Base-by-base conservation (phyloP, 2,888 invertebrate species). In the Aromia moschata region DNA sequence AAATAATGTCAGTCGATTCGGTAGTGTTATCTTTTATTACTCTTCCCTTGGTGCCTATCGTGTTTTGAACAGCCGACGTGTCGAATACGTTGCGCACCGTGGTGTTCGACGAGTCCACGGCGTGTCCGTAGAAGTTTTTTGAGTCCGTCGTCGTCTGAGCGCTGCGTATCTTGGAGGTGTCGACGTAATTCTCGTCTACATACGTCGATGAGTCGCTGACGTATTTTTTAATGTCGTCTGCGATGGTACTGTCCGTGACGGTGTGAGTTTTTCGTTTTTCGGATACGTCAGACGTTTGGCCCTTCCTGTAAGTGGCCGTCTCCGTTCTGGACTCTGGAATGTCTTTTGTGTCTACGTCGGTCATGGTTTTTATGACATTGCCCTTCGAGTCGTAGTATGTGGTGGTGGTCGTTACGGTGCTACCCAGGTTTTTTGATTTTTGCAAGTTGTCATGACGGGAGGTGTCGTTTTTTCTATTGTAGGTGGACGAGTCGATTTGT, bases 21-120 rank as follows among this genome's bases (percentile, higher is more conserved):
- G 81, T 81, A n/a, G 77, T 79, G 59, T 83, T 71, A 68, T 83
- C 83, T 72, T 82, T 79, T 71, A 83, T 82, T 68, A 85, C 83
- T 47, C 76, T 82, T 2, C 81, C 80, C 58, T 56, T 72, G 3
- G 75, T 72, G 37, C 77, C 77, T 44, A 78, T 78, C 7, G 77
- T 76, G 49, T 77, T 78, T 63, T 79, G 78, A 7, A 74, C 67
- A 12, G 78, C 77, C 37, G 68, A 75, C 3, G 75, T 71, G 45
- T 79, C 78, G 53, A 77, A 79, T 4, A 75, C 73, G 44, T 77
- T 77, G 15, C 69, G 63, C 2, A 79, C 76, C 2, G 71, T 17
- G 1, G 73, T 75, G 12, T 60, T 65, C 41, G 66, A 64, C 1
- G 76, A 72, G 64, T 77, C 77, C 1, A 68, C 53, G 30, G 41